Percentiles rank a stretch among this genome's conserved stretches.
These are phyloP conservation scores for Bovichtus variegatus DNA, from an alignment of 2,797 vertebrate genomes.

Conservation along the genomic window DNA sequence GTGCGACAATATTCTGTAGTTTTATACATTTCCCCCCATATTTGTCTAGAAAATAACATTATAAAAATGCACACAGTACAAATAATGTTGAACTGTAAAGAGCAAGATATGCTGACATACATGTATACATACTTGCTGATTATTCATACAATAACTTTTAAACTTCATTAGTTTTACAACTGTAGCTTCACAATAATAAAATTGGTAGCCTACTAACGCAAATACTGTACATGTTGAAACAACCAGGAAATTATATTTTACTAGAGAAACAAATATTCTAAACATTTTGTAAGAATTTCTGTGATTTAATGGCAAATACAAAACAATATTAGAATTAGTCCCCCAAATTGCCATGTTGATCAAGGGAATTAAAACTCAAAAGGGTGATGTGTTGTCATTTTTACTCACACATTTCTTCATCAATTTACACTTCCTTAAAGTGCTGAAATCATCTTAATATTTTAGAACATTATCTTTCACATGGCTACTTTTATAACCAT, in stretches of 20 bases:
- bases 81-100: constrained; percentile 97
- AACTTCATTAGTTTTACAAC: constrained; percentile 85
- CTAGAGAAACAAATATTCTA: constrained; percentile 83
- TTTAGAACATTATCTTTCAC: constrained; percentile 53
- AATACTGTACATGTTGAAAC: constrained; percentile 93
- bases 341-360: constrained; percentile 35
- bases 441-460: constrained; percentile 72
- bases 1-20: constrained; percentile 96
- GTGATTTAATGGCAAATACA: constrained; percentile 61
- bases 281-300: constrained; percentile 62
- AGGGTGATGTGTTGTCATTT: constrained; percentile 43
- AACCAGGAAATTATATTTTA: constrained; percentile 92
- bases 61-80: constrained; percentile 99
- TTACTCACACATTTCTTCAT: constrained; percentile 58
- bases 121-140: constrained; percentile 93
- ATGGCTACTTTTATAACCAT: constrained; percentile 70
- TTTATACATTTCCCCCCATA: constrained; percentile 77
- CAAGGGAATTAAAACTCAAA: constrained; percentile 47
- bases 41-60: constrained; percentile 99
- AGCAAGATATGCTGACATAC: constrained; percentile 92
- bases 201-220: constrained; percentile 91
- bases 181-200: constrained; percentile 90
- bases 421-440: constrained; percentile 85
- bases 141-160: constrained; percentile 92
- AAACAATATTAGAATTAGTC: constrained; percentile 54